These are phyloP conservation scores for Heterocephalus glaber DNA, from an alignment of 2,113 vertebrate species.

Conservation along the genomic window DNA sequence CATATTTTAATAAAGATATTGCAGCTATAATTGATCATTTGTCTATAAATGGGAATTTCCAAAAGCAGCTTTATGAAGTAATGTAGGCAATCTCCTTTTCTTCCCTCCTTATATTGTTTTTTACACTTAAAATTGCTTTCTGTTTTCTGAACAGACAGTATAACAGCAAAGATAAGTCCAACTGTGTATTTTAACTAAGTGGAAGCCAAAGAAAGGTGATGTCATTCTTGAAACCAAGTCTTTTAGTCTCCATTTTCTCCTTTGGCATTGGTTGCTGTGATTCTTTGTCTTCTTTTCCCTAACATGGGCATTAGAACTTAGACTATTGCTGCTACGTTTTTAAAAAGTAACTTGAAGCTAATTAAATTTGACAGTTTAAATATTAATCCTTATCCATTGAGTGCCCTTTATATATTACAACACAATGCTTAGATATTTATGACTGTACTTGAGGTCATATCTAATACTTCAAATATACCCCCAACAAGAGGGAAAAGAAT, in stretches of 20 bases:
- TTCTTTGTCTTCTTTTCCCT: background rate
- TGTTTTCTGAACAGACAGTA: background rate
- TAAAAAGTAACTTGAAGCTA: conserved; percentile 12
- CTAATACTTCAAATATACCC: background rate
- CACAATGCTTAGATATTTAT: background rate
- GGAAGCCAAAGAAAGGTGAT: background rate
- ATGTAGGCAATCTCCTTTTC: background rate
- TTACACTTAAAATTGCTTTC: background rate
- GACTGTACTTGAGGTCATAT: background rate
- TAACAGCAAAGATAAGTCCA: background rate
- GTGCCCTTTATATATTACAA: background rate
- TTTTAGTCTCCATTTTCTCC: background rate
- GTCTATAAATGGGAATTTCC: background rate
- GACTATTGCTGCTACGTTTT: background rate
- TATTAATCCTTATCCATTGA: background rate
- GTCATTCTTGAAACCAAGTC: background rate
- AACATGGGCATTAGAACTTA: conserved; percentile 16
- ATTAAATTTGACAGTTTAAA: conserved; percentile 30
- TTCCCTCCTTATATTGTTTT: background rate
- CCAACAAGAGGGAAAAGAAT: background rate
- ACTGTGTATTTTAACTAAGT: background rate
- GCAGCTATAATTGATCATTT: background rate
- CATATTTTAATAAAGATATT: background rate
- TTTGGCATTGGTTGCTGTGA: background rate
- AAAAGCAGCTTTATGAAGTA: background rate